Conservation (phyloP, 2,113 vertebrate genomes). For the Tylochromis polylepis region DNA sequence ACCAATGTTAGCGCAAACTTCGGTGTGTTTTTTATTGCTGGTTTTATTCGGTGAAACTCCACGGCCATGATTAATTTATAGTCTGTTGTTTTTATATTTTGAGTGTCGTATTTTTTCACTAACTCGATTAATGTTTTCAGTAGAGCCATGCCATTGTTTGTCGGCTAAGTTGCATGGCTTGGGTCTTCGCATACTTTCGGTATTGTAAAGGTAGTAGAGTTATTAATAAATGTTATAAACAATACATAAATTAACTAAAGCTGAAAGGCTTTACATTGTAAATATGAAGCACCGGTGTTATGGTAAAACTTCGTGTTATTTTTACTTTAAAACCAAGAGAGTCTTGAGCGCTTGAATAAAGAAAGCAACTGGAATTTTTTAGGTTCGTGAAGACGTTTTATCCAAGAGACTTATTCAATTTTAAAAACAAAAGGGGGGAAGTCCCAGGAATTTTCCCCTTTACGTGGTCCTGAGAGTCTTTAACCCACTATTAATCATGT, state of each 20-base stretch:
- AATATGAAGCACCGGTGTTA: neutral
- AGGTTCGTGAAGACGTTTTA: neutral
- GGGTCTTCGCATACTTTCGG: neutral
- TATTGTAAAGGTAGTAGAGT: neutral
- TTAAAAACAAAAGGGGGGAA: neutral
- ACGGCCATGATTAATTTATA: accelerated
- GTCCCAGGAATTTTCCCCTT: neutral
- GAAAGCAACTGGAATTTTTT: neutral
- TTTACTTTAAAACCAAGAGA: neutral
- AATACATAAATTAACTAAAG: neutral
- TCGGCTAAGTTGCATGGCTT: neutral
- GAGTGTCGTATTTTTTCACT: neutral
- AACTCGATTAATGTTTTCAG: neutral
- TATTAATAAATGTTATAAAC: neutral
- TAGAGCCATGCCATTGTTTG: neutral
- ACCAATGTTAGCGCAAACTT: neutral
- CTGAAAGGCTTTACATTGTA: neutral
- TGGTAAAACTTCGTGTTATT: neutral
- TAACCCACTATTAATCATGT: neutral
- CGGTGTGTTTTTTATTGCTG: neutral
- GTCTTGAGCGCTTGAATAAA: neutral
- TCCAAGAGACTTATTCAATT: neutral
- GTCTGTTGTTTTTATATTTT: neutral
- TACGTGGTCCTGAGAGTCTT: neutral
- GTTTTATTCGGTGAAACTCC: neutral